A percentile compares a stretch with the other conserved stretches of the same genome.
Conservation (phyloP, 2,797 vertebrate genomes). For the Mormyrops attenuatus region DNA sequence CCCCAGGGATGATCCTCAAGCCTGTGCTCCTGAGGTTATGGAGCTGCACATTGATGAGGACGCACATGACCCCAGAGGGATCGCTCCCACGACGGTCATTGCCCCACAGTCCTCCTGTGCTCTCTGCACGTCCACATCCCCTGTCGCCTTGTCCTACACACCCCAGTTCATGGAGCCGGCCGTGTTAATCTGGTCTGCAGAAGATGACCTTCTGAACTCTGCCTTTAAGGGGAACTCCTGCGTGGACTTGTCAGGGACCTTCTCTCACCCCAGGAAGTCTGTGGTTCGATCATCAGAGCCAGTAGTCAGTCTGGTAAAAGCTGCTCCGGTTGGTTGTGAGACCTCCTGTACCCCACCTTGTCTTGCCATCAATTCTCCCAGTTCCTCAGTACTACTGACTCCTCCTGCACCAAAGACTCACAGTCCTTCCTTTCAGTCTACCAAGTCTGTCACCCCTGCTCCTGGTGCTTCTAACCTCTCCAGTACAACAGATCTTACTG, state of each 20-base stretch:
- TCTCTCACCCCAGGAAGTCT: not conserved
- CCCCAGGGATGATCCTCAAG: constrained; percentile 25
- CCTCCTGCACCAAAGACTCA: not conserved
- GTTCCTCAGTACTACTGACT: constrained; percentile 21
- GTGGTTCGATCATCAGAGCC: constrained; percentile 33
- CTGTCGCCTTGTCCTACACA: constrained; percentile 33
- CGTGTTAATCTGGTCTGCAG: constrained; percentile 22
- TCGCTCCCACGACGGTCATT: not conserved
- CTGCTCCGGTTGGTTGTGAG: constrained; percentile 40
- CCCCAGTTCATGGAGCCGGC: constrained; percentile 36
- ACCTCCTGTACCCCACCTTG: not conserved
- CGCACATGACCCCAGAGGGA: constrained; percentile 14
- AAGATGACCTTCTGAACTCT: constrained; percentile 25
- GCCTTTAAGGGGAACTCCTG: constrained; percentile 37
- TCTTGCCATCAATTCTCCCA: constrained; percentile 15
- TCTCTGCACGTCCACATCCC: constrained; percentile 16
- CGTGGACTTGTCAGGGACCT: constrained; percentile 26
- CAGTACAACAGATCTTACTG: constrained; percentile 21
- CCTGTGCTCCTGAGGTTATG: constrained; percentile 34
- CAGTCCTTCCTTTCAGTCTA: constrained; percentile 9
- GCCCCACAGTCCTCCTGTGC: not conserved
- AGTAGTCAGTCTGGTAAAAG: constrained; percentile 47
- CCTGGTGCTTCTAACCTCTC: constrained; percentile 14
- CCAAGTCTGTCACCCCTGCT: constrained; percentile 36
- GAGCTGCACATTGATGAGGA: constrained; percentile 62